Percentiles rank a stretch among this genome's conserved stretches.
phyloP scores from a whole-genome alignment of 92 coral and sea anemone species.

The Anthopleura xanthogrammica region DNA sequence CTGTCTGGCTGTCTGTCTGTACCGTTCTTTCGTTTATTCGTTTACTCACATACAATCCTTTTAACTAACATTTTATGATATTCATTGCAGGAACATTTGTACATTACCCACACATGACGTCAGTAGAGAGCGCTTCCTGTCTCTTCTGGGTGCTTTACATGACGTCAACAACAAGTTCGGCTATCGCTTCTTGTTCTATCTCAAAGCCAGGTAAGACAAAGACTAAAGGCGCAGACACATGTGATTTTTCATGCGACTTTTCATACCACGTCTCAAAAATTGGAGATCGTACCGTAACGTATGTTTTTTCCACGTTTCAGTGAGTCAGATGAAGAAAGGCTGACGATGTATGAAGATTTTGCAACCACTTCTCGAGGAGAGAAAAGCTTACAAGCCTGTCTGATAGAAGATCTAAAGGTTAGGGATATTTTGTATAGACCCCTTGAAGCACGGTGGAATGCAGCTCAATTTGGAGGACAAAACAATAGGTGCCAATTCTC shows the following conservation, averaged over 20 bases:
- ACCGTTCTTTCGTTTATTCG: no score
- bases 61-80: no score
- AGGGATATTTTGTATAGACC: background rate
- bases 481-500: no score
- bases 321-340: conserved; percentile 87
- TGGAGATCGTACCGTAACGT: no score
- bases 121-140: conserved; percentile 81
- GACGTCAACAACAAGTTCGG: conserved; percentile 84
- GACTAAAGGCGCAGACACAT: no score
- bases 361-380: conserved; percentile 82
- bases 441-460: no score
- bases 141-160: conserved; percentile 84
- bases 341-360: conserved; percentile 96
- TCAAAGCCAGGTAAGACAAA: conserved; percentile 73
- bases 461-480: no score
- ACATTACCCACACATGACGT: conserved; percentile 91
- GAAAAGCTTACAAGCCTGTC: conserved; percentile 69
- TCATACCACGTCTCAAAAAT: no score
- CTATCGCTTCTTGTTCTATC: conserved; percentile 87
- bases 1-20: no score
- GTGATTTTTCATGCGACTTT: no score
- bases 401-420: conserved; percentile 91
- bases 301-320: conserved; percentile 22
- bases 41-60: no score
- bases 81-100: conserved; percentile 66